Base-by-base conservation (phyloP, 2,888 invertebrate species). In the Auanema sp. region DNA sequence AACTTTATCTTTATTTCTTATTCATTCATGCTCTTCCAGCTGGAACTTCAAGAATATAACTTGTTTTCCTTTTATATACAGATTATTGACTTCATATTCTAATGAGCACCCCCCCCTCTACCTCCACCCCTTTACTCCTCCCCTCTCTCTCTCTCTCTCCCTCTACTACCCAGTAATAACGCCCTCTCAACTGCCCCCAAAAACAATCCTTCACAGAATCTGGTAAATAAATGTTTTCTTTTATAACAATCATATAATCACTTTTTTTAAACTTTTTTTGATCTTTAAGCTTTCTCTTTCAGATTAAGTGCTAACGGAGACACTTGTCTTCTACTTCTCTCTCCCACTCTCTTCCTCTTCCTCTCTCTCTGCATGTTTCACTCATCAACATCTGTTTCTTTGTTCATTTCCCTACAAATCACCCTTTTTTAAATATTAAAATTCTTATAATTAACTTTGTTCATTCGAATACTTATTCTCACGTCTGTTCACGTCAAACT, bases 301-400 rank as follows among this genome's bases (percentile, higher is more conserved):
- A 23, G 33, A 33, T 33, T 33, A 33, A 33, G 33, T 33, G 33
- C 33, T 33, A 33, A 33, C 33, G 8, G 4, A 33, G 33, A 23
- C 52, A 23, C 10, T 53, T 33, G 12, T 18, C 18, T 43, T 33
- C 40, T 40, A 14, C 40, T 18, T n/a, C 42, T 16, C 55, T 55
- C 12, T 41, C 55, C 40, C 55, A 8, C 55, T 40, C 55, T 41
- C 55, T 40, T 41, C 8, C 24, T 41, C 55, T 55, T 6, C 4
- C 18, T 40, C 40, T 42, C n/a, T 4, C 55, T 8, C 14, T n/a
- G 40, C 21, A 16, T 33, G 3, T 14, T 10, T 55, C n/a, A 21
- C 55, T 55, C 55, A 16, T 43, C 16, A 24, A 53, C 53, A 21
- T 47, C 16, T 47, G 16, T 18, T 18, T 47, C 47, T 18, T 5